Evolutionary conservation across 2,113 vertebrate species (phyloP), one percentile per base, ranked within the genome.

Genomic region (Planiliza haematocheilus): DNA sequence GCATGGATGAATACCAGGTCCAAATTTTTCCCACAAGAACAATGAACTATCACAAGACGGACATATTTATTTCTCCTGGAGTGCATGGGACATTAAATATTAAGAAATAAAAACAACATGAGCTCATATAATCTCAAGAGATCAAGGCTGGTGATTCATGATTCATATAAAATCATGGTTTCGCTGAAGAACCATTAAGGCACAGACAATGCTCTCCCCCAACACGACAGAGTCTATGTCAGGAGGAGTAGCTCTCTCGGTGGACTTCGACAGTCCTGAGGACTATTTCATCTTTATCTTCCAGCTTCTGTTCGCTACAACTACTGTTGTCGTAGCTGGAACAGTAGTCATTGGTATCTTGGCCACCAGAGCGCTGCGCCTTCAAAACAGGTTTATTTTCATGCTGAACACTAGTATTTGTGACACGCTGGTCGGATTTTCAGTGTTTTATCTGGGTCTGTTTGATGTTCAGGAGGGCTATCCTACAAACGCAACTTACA

Each of bases 371-470:
- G 68, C 85, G 0, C 87, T 93, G 4, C 88, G 79, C 18, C 9
- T 69, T 0, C 91, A 93, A 24, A 93, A 93, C 70, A 70, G 91
- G 17, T 93, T 92, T 4, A 76, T 93, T 30, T 93, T 93, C 77
- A 93, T 93, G 91, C 65, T 93, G 18, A 93, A 92, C 85, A 93
- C 91, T 4, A 92, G 91, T 39, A 74, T 92, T 2, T 92, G 91
- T 60, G 93, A 94, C 57, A 93, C 90, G 0, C 65, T 94, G 21
- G 81, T 90, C 0, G 92, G 93, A 0, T 24, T 91, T 3, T 93
- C 91, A 0, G 91, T 89, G 1, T 93, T 83, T 43, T 94, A 94
- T 20, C 81, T 91, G 0, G 91, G 92, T 12, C 67, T 93, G 45
- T 93, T 93, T 41, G 93, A 93, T 13, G 93, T 93, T 4, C 77